phyloP scores from a whole-genome alignment of 2,113 vertebrate genomes.

The Anser brachyrhynchus region DNA sequence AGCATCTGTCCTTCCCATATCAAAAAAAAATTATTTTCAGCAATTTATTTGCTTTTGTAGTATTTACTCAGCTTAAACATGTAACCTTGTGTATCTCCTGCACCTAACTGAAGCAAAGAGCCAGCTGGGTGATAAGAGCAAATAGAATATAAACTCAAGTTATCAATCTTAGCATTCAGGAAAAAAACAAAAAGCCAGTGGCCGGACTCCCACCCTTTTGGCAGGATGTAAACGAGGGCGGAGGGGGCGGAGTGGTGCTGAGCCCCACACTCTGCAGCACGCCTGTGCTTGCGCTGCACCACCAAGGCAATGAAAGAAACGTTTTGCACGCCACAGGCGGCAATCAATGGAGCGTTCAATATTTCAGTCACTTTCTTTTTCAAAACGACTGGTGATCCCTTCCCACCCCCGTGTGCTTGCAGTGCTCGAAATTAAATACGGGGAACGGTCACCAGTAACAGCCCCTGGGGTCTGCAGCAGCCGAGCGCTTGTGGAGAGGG shows the following conservation, averaged over 20 bases:
- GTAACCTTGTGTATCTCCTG: rapidly evolving
- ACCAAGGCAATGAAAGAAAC: not conserved
- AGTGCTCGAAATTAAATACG: not conserved
- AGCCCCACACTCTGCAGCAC: too few relatives aligned
- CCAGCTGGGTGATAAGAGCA: rapidly evolving
- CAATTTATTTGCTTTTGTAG: not conserved
- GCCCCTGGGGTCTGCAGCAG: not conserved
- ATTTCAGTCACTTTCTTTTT: conserved; percentile 27
- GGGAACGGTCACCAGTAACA: not conserved
- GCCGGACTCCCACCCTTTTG: not conserved
- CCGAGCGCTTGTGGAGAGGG: not conserved
- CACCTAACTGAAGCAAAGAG: not conserved
- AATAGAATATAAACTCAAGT: not conserved
- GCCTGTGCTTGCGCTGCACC: not conserved
- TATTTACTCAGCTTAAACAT: not conserved
- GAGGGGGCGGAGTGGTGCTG: rapidly evolving
- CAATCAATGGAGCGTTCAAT: not conserved
- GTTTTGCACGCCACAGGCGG: not conserved
- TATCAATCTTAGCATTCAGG: not conserved
- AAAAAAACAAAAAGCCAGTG: not conserved
- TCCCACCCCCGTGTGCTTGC: not conserved
- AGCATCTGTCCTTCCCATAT: not conserved
- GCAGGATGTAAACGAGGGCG: not conserved
- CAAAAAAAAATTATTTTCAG: not conserved
- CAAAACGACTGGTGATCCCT: not conserved